A percentile compares a stretch with the other conserved stretches of the same genome.
Evolutionary conservation across 2,797 vertebrate species (phyloP).

Genomic region (Avahi laniger): DNA sequence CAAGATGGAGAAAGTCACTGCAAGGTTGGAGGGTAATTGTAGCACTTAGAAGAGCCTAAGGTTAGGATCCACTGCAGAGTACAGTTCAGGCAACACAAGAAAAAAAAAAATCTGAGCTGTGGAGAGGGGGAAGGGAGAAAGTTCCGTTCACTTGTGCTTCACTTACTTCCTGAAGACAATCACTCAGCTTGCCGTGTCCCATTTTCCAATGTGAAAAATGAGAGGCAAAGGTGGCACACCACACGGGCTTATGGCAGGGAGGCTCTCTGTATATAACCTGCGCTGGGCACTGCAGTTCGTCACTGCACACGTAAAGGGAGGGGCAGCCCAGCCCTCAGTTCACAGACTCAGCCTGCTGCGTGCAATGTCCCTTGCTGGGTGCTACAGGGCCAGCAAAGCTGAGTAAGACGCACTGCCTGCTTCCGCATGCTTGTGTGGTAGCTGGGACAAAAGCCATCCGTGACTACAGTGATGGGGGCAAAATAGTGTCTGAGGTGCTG

Average conservation of each 20-base stretch:
- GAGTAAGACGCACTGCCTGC: neutral
- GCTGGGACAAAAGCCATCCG: neutral
- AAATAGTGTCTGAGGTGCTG: neutral
- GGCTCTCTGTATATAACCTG: neutral
- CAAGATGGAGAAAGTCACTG: neutral
- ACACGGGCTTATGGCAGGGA: neutral
- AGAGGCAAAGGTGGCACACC: accelerated
- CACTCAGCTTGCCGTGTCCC: neutral
- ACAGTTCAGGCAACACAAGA: neutral
- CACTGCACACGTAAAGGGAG: neutral
- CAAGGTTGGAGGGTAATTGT: neutral
- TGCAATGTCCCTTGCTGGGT: neutral
- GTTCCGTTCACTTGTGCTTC: neutral
- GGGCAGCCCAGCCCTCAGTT: neutral
- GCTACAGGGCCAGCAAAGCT: too few species aligned
- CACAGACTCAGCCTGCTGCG: neutral
- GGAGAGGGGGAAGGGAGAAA: neutral
- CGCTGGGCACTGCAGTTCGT: neutral
- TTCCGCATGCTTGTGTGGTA: neutral
- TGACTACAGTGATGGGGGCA: neutral
- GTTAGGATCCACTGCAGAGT: neutral
- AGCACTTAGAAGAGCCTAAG: neutral
- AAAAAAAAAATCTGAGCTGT: neutral
- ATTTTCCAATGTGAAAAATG: neutral
- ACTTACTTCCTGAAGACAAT: neutral